Percentiles rank a stretch among this genome's conserved stretches.
Evolutionary conservation across 2,888 invertebrate species (phyloP).

Genomic region (Pinctada fucata): DNA sequence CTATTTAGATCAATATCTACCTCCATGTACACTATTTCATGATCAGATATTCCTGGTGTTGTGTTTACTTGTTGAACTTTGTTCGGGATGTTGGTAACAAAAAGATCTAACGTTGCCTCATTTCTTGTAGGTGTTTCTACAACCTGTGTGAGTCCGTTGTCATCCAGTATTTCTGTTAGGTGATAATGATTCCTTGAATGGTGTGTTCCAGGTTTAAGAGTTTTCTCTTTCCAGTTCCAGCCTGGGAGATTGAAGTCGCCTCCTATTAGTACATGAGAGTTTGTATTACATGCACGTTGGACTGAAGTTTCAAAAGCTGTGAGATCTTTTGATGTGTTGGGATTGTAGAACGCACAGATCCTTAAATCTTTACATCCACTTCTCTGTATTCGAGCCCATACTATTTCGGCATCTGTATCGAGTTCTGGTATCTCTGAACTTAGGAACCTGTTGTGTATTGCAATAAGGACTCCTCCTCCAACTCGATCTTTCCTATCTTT

Average conservation of each 20-base stretch:
- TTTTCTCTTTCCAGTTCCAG: constrained; percentile 10
- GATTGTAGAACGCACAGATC: constrained; percentile 19
- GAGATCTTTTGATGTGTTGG: constrained; percentile 12
- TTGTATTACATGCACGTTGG: constrained; percentile 11
- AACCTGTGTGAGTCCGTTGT: no score
- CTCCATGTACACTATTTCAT: no score
- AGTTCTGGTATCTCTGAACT: constrained; percentile 15
- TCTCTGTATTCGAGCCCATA: constrained; percentile 18
- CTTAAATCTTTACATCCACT: constrained; percentile 5
- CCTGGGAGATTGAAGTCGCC: constrained; percentile 11
- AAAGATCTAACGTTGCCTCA: no score
- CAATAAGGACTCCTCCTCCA: constrained; percentile 11
- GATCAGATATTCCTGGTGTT: no score
- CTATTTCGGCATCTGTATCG: constrained; percentile 8
- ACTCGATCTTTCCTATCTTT: constrained; percentile 1
- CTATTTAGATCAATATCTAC: no score
- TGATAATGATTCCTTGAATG: constrained; percentile 2
- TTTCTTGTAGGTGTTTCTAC: no score
- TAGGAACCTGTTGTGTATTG: neutral
- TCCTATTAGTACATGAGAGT: constrained; percentile 4
- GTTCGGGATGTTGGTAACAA: no score
- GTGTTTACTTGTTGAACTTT: neutral
- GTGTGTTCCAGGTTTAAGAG: constrained; percentile 3
- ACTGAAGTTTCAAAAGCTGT: constrained; percentile 9
- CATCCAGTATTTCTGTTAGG: no score